A percentile compares a stretch with the other conserved stretches of the same genome.
phyloP scores from a whole-genome alignment of 2,888 invertebrate genomes.

The Liposcelis brunnea region DNA sequence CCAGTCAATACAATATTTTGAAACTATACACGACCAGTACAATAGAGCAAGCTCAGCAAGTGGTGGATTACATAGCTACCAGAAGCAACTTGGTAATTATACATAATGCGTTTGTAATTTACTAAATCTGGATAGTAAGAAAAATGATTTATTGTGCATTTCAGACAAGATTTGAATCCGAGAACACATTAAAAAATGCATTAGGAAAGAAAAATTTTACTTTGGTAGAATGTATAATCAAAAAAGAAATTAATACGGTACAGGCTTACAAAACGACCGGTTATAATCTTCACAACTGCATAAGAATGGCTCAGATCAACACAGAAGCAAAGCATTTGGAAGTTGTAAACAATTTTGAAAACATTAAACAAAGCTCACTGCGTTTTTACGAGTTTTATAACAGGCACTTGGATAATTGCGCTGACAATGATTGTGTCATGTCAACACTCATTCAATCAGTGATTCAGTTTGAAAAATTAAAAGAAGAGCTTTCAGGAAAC shows the following conservation, averaged over 20 bases:
- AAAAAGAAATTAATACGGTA: neutral
- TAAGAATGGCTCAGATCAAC: neutral
- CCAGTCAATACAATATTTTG: conserved; percentile 1
- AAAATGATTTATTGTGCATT: too few species aligned
- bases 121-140: too few species aligned
- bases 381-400: neutral
- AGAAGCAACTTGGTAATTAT: neutral
- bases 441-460: neutral
- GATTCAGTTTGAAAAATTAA: neutral
- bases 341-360: neutral
- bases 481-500: neutral
- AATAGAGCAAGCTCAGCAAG: conserved; percentile 6
- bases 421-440: neutral
- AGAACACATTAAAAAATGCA: too few species aligned
- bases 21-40: neutral
- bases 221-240: neutral
- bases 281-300: conserved; percentile 5
- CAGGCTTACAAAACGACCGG: conserved; percentile 2
- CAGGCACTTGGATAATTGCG: neutral
- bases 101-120: too few species aligned
- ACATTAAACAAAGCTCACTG: neutral
- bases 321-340: neutral
- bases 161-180: too few species aligned
- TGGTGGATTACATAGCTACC: neutral
- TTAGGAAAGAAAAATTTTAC: too few species aligned